Conservation (phyloP, 64 coral and sea anemone genomes). For the Orbicella faveolata region DNA sequence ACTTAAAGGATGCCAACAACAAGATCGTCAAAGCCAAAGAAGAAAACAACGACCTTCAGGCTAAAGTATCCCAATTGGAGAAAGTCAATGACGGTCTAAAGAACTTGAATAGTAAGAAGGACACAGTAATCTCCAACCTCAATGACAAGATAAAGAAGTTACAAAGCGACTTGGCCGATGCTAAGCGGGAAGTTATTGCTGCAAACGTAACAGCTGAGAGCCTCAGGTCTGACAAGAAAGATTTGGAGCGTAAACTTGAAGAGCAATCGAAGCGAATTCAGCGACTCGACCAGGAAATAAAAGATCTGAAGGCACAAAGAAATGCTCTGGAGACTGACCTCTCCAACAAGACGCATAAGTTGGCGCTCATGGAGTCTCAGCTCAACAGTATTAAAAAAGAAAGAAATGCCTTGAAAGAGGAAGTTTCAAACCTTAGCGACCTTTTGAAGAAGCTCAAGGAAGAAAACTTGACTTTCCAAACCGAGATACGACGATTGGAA, state of each 20-base stretch:
- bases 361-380: constrained; percentile 77
- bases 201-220: constrained; percentile 69
- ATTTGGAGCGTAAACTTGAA: constrained; percentile 71
- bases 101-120: constrained; percentile 75
- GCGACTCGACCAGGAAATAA: constrained; percentile 68
- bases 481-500: constrained; percentile 56
- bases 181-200: constrained; percentile 68
- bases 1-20: constrained; percentile 81
- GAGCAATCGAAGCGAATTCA: constrained; percentile 44
- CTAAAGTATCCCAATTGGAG: constrained; percentile 63
- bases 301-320: constrained; percentile 86
- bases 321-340: constrained; percentile 82
- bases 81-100: constrained; percentile 77
- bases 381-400: constrained; percentile 75
- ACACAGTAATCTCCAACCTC: constrained; percentile 71
- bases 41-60: constrained; percentile 60
- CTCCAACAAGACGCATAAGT: constrained; percentile 82
- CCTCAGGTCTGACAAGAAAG: constrained; percentile 69
- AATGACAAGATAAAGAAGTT: constrained; percentile 90
- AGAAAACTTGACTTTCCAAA: constrained; percentile 63
- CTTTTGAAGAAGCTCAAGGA: constrained; percentile 73
- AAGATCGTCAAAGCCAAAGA: constrained; percentile 83
- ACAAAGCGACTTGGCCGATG: constrained; percentile 64
- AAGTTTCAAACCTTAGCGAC: constrained; percentile 58
- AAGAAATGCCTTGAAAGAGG: constrained; percentile 65